phyloP scores from a whole-genome alignment of 2,888 invertebrate genomes.

The Hirtodrosophila confusa region DNA sequence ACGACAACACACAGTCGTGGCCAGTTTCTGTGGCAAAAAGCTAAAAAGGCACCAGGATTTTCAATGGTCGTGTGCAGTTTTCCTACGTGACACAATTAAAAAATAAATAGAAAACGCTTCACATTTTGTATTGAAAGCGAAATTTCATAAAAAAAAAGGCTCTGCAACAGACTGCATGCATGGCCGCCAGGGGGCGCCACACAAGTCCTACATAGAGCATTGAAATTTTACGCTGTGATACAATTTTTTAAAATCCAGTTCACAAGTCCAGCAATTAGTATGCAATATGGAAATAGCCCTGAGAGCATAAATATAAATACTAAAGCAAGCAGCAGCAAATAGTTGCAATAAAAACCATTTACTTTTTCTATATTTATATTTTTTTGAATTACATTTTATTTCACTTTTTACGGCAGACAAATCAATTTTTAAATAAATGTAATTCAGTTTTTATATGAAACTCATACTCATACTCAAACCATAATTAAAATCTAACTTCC shows the following conservation, averaged over 20 bases:
- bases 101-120: slow-evolving; percentile 68
- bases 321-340: background rate
- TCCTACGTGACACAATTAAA: slow-evolving; percentile 80
- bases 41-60: slow-evolving; percentile 62
- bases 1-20: slow-evolving; percentile 31
- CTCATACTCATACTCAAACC: too few species aligned
- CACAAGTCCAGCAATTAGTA: slow-evolving; percentile 44
- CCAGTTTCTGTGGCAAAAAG: slow-evolving; percentile 49
- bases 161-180: slow-evolving; percentile 48
- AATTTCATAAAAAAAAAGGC: slow-evolving; percentile 63
- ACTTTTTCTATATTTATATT: background rate
- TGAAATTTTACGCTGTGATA: slow-evolving; percentile 13
- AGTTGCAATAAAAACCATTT: background rate
- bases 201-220: slow-evolving; percentile 9
- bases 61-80: slow-evolving; percentile 68
- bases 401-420: too few species aligned
- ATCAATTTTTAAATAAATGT: too few species aligned
- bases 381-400: too few species aligned
- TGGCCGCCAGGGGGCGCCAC: slow-evolving; percentile 58
- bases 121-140: slow-evolving; percentile 71
- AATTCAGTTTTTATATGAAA: too few species aligned
- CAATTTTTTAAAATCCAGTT: slow-evolving; percentile 34
- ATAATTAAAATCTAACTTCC: too few species aligned
- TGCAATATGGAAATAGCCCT: slow-evolving; percentile 7
- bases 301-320: slow-evolving; percentile 4